phyloP scores from a whole-genome alignment of 1,140 invertebrate genomes.

The Helicoverpa armigera region DNA sequence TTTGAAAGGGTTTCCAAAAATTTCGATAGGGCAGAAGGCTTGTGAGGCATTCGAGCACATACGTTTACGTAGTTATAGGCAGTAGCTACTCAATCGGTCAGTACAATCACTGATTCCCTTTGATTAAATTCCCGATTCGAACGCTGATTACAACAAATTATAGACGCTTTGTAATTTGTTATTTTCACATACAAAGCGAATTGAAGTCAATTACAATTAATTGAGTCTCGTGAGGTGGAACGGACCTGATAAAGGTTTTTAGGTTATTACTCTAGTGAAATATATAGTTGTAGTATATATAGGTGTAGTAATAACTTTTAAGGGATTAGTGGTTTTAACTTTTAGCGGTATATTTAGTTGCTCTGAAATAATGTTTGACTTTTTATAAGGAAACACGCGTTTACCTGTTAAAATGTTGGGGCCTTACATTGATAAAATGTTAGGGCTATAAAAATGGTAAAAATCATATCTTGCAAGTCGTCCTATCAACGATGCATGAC shows the following conservation, averaged over 20 bases:
- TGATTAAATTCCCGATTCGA: constrained; percentile 76
- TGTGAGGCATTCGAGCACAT: constrained; percentile 7
- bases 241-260: neutral
- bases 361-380: too few relatives aligned
- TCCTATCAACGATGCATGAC: neutral
- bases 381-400: too few relatives aligned
- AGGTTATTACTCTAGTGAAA: neutral
- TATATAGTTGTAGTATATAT: neutral
- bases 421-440: neutral
- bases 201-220: constrained; percentile 52
- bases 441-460: neutral
- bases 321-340: too few relatives aligned
- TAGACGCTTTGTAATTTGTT: constrained; percentile 71
- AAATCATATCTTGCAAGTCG: neutral
- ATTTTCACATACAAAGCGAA: constrained; percentile 60
- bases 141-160: constrained; percentile 77
- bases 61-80: constrained; percentile 44
- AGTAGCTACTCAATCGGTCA: constrained; percentile 48
- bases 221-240: constrained; percentile 11
- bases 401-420: neutral
- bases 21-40: neutral
- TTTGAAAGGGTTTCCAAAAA: constrained; percentile 29
- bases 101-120: constrained; percentile 71
- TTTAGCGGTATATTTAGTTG: too few relatives aligned
- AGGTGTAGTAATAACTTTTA: too few relatives aligned